phyloP scores from a whole-genome alignment of 2,888 invertebrate species.

The Spatulosminthurus flaviceps region DNA sequence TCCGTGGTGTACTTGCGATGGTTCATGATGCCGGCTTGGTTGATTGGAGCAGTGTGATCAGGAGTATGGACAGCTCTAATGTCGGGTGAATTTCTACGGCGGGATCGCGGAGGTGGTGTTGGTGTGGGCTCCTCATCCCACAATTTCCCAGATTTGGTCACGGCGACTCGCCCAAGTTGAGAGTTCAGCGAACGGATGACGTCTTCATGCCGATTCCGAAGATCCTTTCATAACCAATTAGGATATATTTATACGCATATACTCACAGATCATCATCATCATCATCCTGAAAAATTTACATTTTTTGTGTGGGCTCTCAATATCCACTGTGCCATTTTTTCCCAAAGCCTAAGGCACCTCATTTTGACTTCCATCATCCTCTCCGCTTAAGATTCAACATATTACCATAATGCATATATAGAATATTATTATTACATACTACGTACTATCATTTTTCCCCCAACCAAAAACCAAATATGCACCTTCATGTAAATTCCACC shows the following conservation, averaged over 20 bases:
- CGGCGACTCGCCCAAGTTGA: conserved; percentile 61
- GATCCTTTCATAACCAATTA: conserved; percentile 56
- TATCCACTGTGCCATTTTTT: conserved; percentile 22
- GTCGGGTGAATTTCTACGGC: conserved; percentile 63
- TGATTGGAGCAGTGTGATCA: conserved; percentile 59
- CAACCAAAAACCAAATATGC: too few relatives aligned
- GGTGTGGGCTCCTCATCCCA: conserved; percentile 63
- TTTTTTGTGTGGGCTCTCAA: conserved; percentile 37
- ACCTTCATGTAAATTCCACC: too few relatives aligned
- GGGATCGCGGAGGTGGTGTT: conserved; percentile 63
- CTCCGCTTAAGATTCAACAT: conserved; percentile 37
- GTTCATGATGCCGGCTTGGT: conserved; percentile 60
- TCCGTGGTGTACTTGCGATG: conserved; percentile 45
- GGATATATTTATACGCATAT: conserved; percentile 37
- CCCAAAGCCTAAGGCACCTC: background rate
- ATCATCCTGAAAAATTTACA: too few relatives aligned
- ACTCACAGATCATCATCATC: conserved; percentile 36
- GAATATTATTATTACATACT: background rate
- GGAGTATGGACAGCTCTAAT: conserved; percentile 55
- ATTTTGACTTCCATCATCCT: conserved; percentile 33
- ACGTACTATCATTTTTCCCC: too few relatives aligned
- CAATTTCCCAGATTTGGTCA: conserved; percentile 63
- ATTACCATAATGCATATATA: background rate
- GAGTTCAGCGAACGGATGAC: conserved; percentile 64
- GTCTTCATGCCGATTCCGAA: conserved; percentile 63